Evolutionary conservation across 1,140 invertebrate genomes (phyloP).

Genomic region (Homalodisca vitripennis): DNA sequence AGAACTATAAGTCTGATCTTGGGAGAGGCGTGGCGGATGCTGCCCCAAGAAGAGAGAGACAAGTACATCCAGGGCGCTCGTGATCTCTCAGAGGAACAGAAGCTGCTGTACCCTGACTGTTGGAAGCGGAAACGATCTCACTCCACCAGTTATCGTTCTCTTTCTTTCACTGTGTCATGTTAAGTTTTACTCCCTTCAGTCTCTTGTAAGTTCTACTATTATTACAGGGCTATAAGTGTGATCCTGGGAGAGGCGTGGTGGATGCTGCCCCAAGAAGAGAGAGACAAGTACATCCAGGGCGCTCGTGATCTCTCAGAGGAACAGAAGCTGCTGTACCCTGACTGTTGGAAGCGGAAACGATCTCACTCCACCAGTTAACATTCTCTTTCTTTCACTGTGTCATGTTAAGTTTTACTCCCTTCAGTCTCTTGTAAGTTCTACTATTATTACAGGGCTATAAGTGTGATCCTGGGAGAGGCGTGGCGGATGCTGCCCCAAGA

Average conservation of each 20-base stretch:
- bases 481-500: conserved; percentile 52
- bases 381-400: no score
- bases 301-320: conserved; percentile 54
- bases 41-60: conserved; percentile 49
- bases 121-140: conserved; percentile 50
- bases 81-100: conserved; percentile 54
- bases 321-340: conserved; percentile 55
- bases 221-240: conserved; percentile 55
- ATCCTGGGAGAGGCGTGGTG: conserved; percentile 57
- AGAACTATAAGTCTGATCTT: conserved; percentile 58
- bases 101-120: conserved; percentile 56
- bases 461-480: conserved; percentile 54
- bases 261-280: conserved; percentile 48
- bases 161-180: no score
- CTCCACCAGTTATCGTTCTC: conserved; percentile 32
- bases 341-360: conserved; percentile 55
- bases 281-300: conserved; percentile 49
- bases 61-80: conserved; percentile 50
- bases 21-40: conserved; percentile 54
- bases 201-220: no score
- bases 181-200: no score
- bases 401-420: no score
- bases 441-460: conserved; percentile 54
- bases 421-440: no score
- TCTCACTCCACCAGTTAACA: conserved; percentile 36